Percentiles rank a stretch among this genome's conserved stretches.
These are phyloP conservation scores for Ptychodera flava DNA, from an alignment of 35 echinoderm and acorn worm genomes.

Conservation along the genomic window DNA sequence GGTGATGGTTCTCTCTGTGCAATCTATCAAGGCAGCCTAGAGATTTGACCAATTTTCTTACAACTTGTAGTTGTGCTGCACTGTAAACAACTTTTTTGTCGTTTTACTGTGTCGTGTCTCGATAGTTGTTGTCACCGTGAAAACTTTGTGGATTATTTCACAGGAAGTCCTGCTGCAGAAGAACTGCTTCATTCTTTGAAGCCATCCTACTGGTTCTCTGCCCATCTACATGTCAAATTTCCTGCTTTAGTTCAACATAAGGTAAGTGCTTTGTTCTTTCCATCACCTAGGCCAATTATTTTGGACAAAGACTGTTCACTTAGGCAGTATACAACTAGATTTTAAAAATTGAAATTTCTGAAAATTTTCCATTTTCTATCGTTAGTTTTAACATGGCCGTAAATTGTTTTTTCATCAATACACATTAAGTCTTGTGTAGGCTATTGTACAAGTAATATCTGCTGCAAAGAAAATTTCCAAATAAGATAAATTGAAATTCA, in stretches of 20 bases:
- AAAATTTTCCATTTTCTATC: not conserved
- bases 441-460: too few species aligned
- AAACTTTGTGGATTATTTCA: too few species aligned
- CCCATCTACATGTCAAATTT: slow-evolving; percentile 97
- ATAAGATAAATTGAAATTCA: too few species aligned
- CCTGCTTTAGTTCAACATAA: slow-evolving; percentile 74
- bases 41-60: too few species aligned
- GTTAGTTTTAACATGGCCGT: not conserved
- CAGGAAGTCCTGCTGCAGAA: slow-evolving; percentile 76
- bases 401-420: not conserved
- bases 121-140: too few species aligned
- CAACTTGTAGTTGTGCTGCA: too few species aligned
- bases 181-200: slow-evolving; percentile 68
- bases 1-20: too few species aligned
- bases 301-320: not conserved
- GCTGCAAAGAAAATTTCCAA: too few species aligned
- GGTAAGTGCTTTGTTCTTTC: slow-evolving; percentile 6
- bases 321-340: not conserved
- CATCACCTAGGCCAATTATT: not conserved
- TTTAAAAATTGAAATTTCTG: not conserved
- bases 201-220: slow-evolving; percentile 95
- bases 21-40: too few species aligned
- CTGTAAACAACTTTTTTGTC: slow-evolving; percentile 5
- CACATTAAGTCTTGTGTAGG: not conserved
- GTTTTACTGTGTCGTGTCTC: too few species aligned